phyloP scores from a whole-genome alignment of 2,113 vertebrate genomes.

The Corynorhinus townsendii region DNA sequence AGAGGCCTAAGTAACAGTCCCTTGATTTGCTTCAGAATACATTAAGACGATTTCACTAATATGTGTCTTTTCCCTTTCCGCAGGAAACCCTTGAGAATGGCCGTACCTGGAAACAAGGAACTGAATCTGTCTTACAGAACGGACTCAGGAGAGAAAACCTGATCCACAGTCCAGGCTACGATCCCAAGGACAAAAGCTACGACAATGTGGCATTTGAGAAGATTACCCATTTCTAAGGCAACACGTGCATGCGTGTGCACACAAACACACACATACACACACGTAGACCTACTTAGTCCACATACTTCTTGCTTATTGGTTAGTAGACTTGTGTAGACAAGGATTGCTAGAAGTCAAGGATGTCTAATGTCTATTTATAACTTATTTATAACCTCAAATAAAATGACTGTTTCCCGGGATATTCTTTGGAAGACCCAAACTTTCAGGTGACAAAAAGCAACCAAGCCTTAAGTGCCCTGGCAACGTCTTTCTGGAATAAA shows the following conservation, averaged over 20 bases:
- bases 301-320: not conserved
- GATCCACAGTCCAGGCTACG: conserved; percentile 56
- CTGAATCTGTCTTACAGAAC: conserved; percentile 58
- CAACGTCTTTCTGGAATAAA: not conserved
- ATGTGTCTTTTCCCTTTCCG: conserved; percentile 17
- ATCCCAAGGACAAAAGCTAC: conserved; percentile 75
- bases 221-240: conserved; percentile 74
- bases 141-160: conserved; percentile 51
- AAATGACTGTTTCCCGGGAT: not conserved
- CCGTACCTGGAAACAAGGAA: conserved; percentile 52
- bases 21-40: not conserved
- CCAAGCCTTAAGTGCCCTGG: accelerated
- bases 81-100: conserved; percentile 70
- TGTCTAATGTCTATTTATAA: conserved; percentile 40
- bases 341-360: not conserved
- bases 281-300: accelerated
- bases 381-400: conserved; percentile 54
- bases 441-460: not conserved
- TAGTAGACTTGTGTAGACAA: not conserved
- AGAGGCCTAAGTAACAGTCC: not conserved
- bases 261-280: too few relatives aligned
- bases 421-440: not conserved
- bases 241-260: too few relatives aligned
- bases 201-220: conserved; percentile 72
- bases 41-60: not conserved